Evolutionary conservation across 1,140 invertebrate species (phyloP), one percentile per base, ranked within the genome.

Genomic region (Melanaphis sacchari): DNA sequence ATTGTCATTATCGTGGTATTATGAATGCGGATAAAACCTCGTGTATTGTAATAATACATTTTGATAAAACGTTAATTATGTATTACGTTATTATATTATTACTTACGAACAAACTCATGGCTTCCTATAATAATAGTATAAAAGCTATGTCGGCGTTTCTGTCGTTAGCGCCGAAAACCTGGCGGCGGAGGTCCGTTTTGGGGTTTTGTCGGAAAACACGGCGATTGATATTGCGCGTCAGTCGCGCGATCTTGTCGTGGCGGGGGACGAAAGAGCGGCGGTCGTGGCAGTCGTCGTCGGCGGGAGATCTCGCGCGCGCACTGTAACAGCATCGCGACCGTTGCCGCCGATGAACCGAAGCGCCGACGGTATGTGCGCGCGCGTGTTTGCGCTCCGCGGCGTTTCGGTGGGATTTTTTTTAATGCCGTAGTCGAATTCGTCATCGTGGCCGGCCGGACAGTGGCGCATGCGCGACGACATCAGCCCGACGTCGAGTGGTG

Each of bases 361-460:
- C 31, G 59, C 31, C 59, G 59, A 66, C 31, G 59, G 15, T n/a
- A 31, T 66, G 59, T 31, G 59, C 81, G 38, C 40, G 82, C 40
- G 22, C 40, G 82, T 31, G 59, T 76, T 31, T 15, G 38, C 31
- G 84, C 52, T 40, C 36, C 36, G 26, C 26, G 84, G 41, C 93
- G 38, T 89, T 46, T 46, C 59, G 59, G 84, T 81, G 84, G 84
- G 59, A 81, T 76, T 76, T 76, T 76, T 66, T 76, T 24, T 52
- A 49, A 49, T 52, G 52, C 46, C 46, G 46, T 49, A n/a, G 84
- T 93, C 93, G 93, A n/a, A n/a, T n/a, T 85, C 92, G 82, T 54
- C 38, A 84, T 52, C 84, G 38, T 18, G 7, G 54, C 6, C 52
- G 54, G 18, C 49, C 49, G 18, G 87, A 21, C 46, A 36, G 38